These are phyloP conservation scores for Meloidogyne exigua DNA, from an alignment of 1,140 invertebrate genomes.

Conservation along the genomic window DNA sequence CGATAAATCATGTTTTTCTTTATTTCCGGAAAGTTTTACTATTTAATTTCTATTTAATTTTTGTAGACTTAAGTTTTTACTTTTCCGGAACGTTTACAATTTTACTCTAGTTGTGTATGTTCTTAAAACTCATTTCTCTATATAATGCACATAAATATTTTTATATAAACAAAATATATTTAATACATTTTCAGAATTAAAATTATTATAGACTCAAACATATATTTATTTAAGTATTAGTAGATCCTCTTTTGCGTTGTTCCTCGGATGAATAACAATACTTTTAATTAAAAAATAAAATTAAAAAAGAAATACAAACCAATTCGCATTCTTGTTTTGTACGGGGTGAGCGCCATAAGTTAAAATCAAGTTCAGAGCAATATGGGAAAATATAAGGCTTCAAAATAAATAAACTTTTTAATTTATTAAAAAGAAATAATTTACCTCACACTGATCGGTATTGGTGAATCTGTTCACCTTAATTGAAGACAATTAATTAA, in stretches of 20 bases:
- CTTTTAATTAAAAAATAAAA: neutral
- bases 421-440: neutral
- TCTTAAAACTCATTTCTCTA: too few relatives aligned
- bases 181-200: too few relatives aligned
- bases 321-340: conserved; percentile 63
- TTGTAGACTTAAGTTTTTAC: too few relatives aligned
- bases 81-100: too few relatives aligned
- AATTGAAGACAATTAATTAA: conserved; percentile 20
- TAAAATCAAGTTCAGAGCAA: conserved; percentile 62
- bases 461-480: conserved; percentile 62
- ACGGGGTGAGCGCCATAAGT: conserved; percentile 61
- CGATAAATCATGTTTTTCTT: too few relatives aligned
- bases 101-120: too few relatives aligned
- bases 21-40: too few relatives aligned
- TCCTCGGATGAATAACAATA: conserved; percentile 28
- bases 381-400: conserved; percentile 63
- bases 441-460: conserved; percentile 60
- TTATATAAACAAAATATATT: too few relatives aligned
- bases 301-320: neutral
- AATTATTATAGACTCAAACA: too few relatives aligned
- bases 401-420: neutral
- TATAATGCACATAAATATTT: too few relatives aligned
- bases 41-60: too few relatives aligned
- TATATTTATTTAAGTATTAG: too few relatives aligned
- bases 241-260: conserved; percentile 20